phyloP scores from a whole-genome alignment of 2,113 vertebrate genomes.

The Chrysochloris asiatica region DNA sequence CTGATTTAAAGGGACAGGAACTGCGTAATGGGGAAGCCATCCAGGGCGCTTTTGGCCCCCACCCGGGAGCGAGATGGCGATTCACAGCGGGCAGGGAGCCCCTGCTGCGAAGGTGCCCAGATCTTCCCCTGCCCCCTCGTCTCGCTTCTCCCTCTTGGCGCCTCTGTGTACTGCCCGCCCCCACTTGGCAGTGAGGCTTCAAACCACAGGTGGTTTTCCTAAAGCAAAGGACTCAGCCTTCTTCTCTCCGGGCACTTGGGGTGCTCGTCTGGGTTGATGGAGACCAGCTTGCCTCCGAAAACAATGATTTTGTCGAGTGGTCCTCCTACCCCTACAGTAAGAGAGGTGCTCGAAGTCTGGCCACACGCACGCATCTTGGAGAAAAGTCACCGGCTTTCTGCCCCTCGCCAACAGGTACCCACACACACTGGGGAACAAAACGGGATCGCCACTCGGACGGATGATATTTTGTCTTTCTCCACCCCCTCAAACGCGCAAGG shows the following conservation, averaged over 20 bases:
- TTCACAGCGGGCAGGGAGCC: background rate
- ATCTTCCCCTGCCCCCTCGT: background rate
- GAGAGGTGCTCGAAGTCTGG: background rate
- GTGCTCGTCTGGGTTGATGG: background rate
- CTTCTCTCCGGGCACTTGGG: background rate
- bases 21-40: slow-evolving; percentile 80
- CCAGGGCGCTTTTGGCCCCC: slow-evolving; percentile 62
- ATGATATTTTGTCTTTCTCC: background rate
- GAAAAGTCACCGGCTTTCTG: background rate
- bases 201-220: slow-evolving; percentile 68
- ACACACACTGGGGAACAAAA: background rate
- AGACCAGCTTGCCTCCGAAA: background rate
- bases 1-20: slow-evolving; percentile 87
- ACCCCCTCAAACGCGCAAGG: background rate
- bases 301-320: background rate
- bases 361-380: background rate
- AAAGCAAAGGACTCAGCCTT: no score
- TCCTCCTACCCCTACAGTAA: background rate
- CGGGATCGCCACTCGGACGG: background rate
- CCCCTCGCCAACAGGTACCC: slow-evolving; percentile 52
- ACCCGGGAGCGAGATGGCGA: background rate
- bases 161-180: background rate
- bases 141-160: background rate
- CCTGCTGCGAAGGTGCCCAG: background rate
- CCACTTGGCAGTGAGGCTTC: background rate